Evolutionary conservation across 2,113 vertebrate genomes (phyloP).

Genomic region (Formicarius rufipectus): DNA sequence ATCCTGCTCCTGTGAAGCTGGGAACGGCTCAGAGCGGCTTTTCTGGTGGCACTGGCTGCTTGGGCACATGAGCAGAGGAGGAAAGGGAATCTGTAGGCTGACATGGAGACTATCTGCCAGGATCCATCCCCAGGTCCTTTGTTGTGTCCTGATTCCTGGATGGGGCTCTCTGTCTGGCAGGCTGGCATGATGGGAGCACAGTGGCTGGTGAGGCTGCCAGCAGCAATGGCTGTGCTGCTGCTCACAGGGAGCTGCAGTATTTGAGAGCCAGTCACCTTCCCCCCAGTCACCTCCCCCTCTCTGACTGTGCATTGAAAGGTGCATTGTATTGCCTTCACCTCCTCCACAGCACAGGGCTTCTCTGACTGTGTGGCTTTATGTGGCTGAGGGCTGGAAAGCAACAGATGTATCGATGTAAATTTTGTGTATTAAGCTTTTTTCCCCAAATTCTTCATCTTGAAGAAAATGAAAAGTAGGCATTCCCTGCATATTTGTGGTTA

Average conservation of each 20-base stretch:
- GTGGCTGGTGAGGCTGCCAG: rapidly evolving
- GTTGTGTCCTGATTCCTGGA: neutral
- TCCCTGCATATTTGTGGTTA: conserved; percentile 66
- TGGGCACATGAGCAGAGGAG: neutral
- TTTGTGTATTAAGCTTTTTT: conserved; percentile 33
- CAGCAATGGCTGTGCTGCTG: neutral
- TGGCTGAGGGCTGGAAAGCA: neutral
- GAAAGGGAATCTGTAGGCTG: neutral
- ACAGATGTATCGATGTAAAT: neutral
- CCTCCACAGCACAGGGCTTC: conserved; percentile 27
- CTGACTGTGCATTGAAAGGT: conserved; percentile 58
- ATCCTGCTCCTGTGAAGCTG: neutral
- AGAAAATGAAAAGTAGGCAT: conserved; percentile 68
- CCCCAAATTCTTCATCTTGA: conserved; percentile 49
- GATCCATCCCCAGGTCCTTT: neutral
- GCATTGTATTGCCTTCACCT: conserved; percentile 58
- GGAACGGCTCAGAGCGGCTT: neutral
- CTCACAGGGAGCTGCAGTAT: neutral
- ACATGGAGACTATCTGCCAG: neutral
- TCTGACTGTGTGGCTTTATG: conserved; percentile 28
- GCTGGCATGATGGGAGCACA: neutral
- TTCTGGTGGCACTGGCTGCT: neutral
- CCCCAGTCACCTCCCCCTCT: neutral
- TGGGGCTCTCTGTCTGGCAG: neutral
- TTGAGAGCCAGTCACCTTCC: neutral